A percentile compares a stretch with the other conserved stretches of the same genome.
These are phyloP conservation scores for Lytechinus pictus DNA, from an alignment of 35 echinoderm and acorn worm species.

Conservation along the genomic window DNA sequence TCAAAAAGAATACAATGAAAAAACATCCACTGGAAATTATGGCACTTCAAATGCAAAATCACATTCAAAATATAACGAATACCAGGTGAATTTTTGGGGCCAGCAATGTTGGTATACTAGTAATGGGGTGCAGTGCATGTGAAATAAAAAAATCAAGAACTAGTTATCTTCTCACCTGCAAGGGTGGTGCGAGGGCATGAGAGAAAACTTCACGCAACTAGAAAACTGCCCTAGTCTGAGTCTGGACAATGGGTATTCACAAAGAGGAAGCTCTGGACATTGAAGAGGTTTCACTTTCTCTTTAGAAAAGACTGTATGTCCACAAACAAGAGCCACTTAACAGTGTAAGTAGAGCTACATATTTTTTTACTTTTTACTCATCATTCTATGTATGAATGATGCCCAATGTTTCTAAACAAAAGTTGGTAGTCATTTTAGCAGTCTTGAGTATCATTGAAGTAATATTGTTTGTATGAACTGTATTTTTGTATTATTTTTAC, in stretches of 20 bases:
- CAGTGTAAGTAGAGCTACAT: constrained; percentile 8
- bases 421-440: not conserved
- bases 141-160: no score
- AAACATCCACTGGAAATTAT: no score
- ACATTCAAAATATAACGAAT: no score
- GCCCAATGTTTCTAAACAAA: not conserved
- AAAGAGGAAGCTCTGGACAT: constrained; percentile 34
- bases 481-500: constrained; percentile 2
- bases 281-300: constrained; percentile 7
- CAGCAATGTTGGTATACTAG: no score
- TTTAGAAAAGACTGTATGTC: not conserved
- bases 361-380: not conserved
- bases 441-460: not conserved
- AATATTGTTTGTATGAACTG: not conserved
- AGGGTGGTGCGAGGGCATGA: constrained; percentile 23
- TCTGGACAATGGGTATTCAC: no score
- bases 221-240: not conserved
- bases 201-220: not conserved
- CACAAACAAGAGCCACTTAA: constrained; percentile 28
- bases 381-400: not conserved
- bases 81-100: no score
- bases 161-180: constrained; percentile 37
- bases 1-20: no score
- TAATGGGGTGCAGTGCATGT: no score
- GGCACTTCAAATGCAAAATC: no score